A percentile compares a stretch with the other conserved stretches of the same genome.
phyloP scores from a whole-genome alignment of 1,140 invertebrate species.

The Drosophila sp. region DNA sequence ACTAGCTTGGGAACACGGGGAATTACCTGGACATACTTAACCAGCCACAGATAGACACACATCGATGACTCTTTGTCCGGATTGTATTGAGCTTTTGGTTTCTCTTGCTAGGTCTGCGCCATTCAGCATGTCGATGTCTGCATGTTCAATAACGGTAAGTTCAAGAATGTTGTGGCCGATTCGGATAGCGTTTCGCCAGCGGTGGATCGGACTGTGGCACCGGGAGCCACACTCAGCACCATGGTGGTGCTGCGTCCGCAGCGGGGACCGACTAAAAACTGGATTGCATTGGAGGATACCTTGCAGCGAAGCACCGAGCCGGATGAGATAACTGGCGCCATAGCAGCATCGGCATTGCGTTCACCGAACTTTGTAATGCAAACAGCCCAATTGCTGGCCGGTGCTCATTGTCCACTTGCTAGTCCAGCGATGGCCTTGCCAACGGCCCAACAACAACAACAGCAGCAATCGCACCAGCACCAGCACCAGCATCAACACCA shows the following conservation, averaged over 20 bases:
- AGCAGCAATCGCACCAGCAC: background rate
- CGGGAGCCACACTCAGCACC: constrained; percentile 86
- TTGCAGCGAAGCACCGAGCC: constrained; percentile 78
- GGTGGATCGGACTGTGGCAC: constrained; percentile 83
- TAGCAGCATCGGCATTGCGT: constrained; percentile 77
- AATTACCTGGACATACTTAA: no score
- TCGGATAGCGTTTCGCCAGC: constrained; percentile 86
- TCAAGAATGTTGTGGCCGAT: constrained; percentile 98
- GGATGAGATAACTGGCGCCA: constrained; percentile 76
- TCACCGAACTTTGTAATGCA: constrained; percentile 68
- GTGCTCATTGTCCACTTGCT: constrained; percentile 32
- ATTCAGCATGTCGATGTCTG: constrained; percentile 99
- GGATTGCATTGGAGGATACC: constrained; percentile 80
- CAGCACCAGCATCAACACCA: background rate
- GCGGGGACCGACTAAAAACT: constrained; percentile 84
- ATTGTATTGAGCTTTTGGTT: background rate
- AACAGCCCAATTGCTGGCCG: constrained; percentile 42
- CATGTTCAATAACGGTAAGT: constrained; percentile 99
- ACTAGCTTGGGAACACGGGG: no score
- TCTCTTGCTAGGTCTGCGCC: constrained; percentile 88
- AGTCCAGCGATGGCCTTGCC: constrained; percentile 62
- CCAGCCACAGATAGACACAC: background rate
- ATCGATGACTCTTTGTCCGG: background rate
- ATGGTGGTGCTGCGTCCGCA: constrained; percentile 88
- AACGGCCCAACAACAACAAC: constrained; percentile 25